phyloP scores from a whole-genome alignment of 2,888 invertebrate genomes.

The Agrochola lychnidis region DNA sequence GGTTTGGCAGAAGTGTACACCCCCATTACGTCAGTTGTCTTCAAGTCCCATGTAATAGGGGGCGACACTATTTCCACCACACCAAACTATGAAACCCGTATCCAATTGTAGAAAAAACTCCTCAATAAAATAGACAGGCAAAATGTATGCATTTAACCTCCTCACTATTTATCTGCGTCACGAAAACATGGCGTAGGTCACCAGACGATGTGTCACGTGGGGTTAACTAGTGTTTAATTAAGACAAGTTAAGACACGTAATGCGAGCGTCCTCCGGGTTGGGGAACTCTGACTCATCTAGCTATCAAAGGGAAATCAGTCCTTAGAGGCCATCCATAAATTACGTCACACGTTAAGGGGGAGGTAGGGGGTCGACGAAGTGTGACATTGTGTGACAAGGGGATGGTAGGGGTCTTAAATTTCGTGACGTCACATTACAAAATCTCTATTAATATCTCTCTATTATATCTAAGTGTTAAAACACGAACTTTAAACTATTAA shows the following conservation, averaged over 20 bases:
- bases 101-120: neutral
- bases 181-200: neutral
- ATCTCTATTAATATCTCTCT: too few relatives aligned
- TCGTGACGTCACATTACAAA: too few relatives aligned
- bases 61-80: neutral
- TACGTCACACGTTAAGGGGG: too few relatives aligned
- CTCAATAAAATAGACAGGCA: neutral
- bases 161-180: neutral
- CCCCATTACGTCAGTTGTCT: too few relatives aligned
- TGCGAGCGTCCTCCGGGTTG: neutral
- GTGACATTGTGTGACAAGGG: too few relatives aligned
- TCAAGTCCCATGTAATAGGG: neutral
- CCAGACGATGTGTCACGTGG: neutral
- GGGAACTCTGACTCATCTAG: neutral
- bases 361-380: too few relatives aligned
- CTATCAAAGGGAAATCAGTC: neutral
- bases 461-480: too few relatives aligned
- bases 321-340: too few relatives aligned
- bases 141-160: neutral
- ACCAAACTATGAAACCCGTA: neutral
- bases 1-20: too few relatives aligned
- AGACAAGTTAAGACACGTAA: conserved; percentile 11
- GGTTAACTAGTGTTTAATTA: conserved; percentile 9
- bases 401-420: too few relatives aligned
- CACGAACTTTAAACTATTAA: too few relatives aligned